Base-by-base conservation (phyloP, 2,888 invertebrate species). In the Embidobia sp. region DNA sequence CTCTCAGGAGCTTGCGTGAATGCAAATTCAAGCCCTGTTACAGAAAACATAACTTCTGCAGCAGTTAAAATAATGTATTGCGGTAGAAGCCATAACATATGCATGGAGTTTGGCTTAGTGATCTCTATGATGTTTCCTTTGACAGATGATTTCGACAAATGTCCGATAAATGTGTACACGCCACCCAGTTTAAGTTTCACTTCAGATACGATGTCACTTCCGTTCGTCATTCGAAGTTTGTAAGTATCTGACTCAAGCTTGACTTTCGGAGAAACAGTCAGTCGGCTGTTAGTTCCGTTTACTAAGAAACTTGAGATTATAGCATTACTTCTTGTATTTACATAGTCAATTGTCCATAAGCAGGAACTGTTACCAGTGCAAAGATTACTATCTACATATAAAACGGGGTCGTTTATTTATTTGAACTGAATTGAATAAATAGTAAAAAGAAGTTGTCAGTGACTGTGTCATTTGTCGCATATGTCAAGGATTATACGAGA, bases 41-140 rank as follows among this genome's bases (percentile, higher is more conserved):
- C 95, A 0, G 98, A 97, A 89, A 98, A 97, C 94, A 99, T 95
- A 35, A 99, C 95, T 90, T 99, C 99, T 0, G 94, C 98, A 84
- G 95, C 93, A 0, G 98, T 98, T 84, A 99, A 95, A 10, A 98
- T 91, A 48, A 98, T 90, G 87, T 98, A 98, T 88, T 99, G 99
- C 0, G 98, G 98, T 13, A 98, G 86, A 84, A 97, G 93, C 94
- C 94, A 95, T 2, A 96, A 87, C 85, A 98, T 95, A 83, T 95
- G 95, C 1, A 98, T 88, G 0, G 92, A 92, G 87, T 95, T 96
- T 0, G 95, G 92, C 1, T 92, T 90, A 0, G 95, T 94, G 19
- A 95, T 91, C 3, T 86, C 89, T 7, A 91, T 83, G 63, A 85
- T 80, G 6, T 90, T 89, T 1, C 89, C 87, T 0, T 8, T 42